Conservation (phyloP, 2,113 vertebrate genomes). For the Psophia crepitans region DNA sequence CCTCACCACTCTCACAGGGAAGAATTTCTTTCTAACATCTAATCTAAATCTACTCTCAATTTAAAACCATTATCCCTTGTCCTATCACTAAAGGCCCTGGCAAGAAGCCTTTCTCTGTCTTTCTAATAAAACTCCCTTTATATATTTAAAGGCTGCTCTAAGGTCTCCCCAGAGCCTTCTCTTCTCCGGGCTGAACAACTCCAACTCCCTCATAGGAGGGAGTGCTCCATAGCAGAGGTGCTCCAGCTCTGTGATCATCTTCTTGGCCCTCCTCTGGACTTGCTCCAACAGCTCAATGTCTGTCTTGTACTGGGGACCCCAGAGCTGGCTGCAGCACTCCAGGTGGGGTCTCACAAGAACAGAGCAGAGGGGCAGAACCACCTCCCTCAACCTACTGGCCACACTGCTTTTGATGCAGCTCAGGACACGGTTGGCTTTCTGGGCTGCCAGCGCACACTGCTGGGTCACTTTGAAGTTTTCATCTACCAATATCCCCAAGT, state of each 20-base stretch:
- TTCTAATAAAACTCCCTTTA: neutral
- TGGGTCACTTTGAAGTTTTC: neutral
- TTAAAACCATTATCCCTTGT: neutral
- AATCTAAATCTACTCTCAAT: neutral
- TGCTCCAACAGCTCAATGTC: rapidly evolving
- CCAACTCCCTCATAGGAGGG: neutral
- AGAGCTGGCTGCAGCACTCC: neutral
- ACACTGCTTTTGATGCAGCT: neutral
- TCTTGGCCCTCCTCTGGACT: neutral
- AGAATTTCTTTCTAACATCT: neutral
- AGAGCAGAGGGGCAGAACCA: neutral
- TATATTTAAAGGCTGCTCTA: neutral
- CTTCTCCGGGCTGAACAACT: neutral
- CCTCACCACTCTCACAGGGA: neutral
- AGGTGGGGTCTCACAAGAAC: neutral
- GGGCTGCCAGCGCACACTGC: neutral
- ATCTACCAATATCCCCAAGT: neutral
- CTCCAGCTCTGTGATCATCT: neutral
- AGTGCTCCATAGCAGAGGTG: too few relatives aligned
- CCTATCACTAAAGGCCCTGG: neutral
- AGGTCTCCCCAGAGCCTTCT: rapidly evolving
- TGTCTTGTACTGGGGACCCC: neutral
- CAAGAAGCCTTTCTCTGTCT: neutral
- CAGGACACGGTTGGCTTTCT: neutral
- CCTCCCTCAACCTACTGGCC: neutral